phyloP scores from a whole-genome alignment of 2,113 vertebrate genomes.

The Motacilla alba region DNA sequence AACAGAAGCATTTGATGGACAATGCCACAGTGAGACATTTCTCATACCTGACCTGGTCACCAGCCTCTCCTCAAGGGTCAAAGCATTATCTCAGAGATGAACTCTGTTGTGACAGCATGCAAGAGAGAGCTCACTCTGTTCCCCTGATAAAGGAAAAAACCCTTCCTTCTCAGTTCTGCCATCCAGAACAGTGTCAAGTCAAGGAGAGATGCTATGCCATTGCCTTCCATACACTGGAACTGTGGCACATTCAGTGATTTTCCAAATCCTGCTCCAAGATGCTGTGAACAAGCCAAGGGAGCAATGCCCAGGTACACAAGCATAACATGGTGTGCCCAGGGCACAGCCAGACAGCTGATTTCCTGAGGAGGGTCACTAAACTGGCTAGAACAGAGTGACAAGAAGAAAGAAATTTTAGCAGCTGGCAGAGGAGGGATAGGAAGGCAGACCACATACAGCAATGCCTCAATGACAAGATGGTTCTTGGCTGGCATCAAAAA shows the following conservation, averaged over 20 bases:
- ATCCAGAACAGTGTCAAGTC: background rate
- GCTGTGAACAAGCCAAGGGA: background rate
- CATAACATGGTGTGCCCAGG: background rate
- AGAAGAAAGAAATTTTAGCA: background rate
- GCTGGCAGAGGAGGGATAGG: background rate
- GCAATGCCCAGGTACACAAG: background rate
- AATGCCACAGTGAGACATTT: background rate
- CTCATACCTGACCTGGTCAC: background rate
- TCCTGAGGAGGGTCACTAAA: background rate
- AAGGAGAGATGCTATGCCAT: background rate
- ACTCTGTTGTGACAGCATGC: background rate
- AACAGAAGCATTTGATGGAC: background rate
- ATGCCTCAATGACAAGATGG: background rate
- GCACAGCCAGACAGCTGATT: background rate
- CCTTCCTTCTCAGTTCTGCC: background rate
- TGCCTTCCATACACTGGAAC: background rate
- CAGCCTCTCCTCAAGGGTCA: background rate
- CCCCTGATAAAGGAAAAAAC: background rate
- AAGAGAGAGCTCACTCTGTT: background rate
- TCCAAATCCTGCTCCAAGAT: background rate
- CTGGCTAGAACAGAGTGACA: background rate
- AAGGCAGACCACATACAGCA: background rate
- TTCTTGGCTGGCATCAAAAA: background rate
- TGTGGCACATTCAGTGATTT: background rate
- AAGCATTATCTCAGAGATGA: background rate